A percentile compares a stretch with the other conserved stretches of the same genome.
Conservation (phyloP, 2,888 invertebrate species). For the Dione vanillae region DNA sequence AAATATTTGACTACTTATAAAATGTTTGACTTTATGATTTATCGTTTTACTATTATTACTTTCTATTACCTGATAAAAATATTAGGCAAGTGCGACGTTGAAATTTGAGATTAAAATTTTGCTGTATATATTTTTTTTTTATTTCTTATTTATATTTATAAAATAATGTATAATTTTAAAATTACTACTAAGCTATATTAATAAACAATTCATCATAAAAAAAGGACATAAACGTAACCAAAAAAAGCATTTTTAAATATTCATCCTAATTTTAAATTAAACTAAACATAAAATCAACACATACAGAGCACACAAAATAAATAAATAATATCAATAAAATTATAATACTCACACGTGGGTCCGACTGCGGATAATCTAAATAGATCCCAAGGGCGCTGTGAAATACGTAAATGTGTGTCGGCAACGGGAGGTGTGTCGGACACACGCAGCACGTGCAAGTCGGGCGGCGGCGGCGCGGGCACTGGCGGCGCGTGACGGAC, state of each 20-base stretch:
- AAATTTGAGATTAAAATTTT: background rate
- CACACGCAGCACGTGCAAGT: conserved; percentile 46
- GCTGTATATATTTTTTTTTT: background rate
- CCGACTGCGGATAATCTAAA: conserved; percentile 57
- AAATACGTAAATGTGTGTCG: conserved; percentile 44
- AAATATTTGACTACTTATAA: background rate
- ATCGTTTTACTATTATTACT: background rate
- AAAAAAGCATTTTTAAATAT: too few species aligned
- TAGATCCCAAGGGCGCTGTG: conserved; percentile 65
- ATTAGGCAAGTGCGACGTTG: background rate
- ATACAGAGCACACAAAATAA: background rate
- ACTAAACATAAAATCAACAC: background rate
- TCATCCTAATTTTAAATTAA: background rate
- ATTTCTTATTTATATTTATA: background rate
- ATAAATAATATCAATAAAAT: conserved; percentile 31
- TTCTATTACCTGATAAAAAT: too few species aligned
- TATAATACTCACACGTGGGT: conserved; percentile 64
- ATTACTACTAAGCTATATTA: too few species aligned
- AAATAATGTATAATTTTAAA: too few species aligned
- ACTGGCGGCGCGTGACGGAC: conserved; percentile 24
- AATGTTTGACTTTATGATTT: background rate
- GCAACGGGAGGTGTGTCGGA: too few species aligned
- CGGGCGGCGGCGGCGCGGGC: conserved; percentile 38
- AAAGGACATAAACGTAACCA: background rate
- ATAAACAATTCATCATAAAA: background rate